phyloP scores from a whole-genome alignment of 2,113 vertebrate species.

The Nothoprocta pentlandii region DNA sequence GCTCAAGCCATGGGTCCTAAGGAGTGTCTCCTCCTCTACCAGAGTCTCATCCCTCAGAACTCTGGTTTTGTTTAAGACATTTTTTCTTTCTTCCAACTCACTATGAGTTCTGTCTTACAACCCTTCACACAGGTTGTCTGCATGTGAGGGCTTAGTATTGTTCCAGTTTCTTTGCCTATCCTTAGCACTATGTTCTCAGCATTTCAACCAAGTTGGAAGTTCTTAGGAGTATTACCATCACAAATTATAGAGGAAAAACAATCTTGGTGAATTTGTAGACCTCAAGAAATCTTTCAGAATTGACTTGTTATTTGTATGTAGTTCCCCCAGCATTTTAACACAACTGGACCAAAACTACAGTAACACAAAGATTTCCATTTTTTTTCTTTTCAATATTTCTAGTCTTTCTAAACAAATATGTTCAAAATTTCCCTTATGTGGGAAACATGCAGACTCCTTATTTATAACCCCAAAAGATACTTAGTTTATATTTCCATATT shows the following conservation, averaged over 20 bases:
- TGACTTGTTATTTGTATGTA: not conserved
- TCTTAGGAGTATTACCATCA: not conserved
- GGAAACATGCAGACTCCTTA: not conserved
- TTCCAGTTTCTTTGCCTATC: not conserved
- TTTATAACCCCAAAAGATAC: not conserved
- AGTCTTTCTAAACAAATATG: not conserved
- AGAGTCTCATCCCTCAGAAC: not conserved
- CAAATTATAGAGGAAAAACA: not conserved
- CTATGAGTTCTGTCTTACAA: not conserved
- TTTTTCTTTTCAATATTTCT: not conserved
- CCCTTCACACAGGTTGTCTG: not conserved
- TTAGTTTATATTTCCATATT: not conserved
- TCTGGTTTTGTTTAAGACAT: not conserved
- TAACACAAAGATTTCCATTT: not conserved
- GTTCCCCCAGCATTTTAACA: not conserved
- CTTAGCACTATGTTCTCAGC: not conserved
- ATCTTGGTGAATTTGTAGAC: not conserved
- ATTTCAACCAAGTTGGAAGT: not conserved
- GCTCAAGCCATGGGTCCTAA: not conserved
- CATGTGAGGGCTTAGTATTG: accelerated
- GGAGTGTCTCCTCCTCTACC: not conserved
- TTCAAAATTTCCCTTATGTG: not conserved
- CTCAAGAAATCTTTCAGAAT: slow-evolving; percentile 4
- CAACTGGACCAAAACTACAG: not conserved
- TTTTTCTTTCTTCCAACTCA: not conserved